Evolutionary conservation across 1,140 invertebrate species (phyloP).

Genomic region (Drosophila kepulauana): DNA sequence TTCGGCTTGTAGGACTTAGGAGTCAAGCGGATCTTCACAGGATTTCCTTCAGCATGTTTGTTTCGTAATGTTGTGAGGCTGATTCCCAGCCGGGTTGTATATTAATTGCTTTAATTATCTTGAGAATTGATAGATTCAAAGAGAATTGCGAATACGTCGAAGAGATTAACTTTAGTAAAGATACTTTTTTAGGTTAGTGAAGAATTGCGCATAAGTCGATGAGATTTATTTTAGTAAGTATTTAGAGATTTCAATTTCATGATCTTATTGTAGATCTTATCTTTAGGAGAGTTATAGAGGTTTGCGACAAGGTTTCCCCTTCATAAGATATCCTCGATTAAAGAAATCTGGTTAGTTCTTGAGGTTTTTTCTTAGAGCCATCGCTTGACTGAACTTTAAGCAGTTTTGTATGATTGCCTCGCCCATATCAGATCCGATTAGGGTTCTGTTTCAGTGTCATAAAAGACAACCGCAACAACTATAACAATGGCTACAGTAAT

Average conservation of each 20-base stretch:
- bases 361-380: not conserved
- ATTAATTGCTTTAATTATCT: conserved; percentile 28
- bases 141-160: not conserved
- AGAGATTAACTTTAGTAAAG: no score
- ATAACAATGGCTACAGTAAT: conserved; percentile 49
- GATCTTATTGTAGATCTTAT: not conserved
- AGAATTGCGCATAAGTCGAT: not conserved
- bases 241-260: no score
- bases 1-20: conserved; percentile 61
- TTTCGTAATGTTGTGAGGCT: conserved; percentile 22
- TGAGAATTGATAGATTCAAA: not conserved
- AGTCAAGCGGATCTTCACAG: conserved; percentile 60
- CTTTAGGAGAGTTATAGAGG: not conserved
- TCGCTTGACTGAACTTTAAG: conserved; percentile 40
- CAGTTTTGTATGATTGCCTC: conserved; percentile 47
- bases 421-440: conserved; percentile 57
- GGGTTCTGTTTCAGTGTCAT: conserved; percentile 21
- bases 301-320: not conserved
- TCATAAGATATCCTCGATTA: not conserved
- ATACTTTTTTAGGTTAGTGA: no score
- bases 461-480: conserved; percentile 29
- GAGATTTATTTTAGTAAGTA: no score
- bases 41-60: conserved; percentile 47
- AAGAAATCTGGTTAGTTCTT: conserved; percentile 22
- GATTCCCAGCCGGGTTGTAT: conserved; percentile 1